Evolutionary conservation across 2,113 vertebrate species (phyloP).

Genomic region (Channa argus): DNA sequence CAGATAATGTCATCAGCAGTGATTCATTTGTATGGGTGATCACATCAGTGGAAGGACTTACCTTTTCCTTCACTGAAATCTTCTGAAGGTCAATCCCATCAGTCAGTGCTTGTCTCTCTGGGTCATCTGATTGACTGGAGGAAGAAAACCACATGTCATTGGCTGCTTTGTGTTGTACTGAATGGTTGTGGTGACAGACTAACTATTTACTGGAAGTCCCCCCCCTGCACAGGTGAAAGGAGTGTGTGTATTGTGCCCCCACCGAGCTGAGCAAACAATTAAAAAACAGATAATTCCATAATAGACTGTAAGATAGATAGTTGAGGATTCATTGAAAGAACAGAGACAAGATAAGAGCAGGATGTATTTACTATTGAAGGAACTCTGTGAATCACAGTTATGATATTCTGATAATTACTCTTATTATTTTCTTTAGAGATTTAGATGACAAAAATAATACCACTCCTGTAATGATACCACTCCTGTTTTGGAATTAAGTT

Average conservation of each 20-base stretch:
- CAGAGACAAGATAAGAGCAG: no score
- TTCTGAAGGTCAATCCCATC: constrained; percentile 74
- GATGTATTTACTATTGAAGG: no score
- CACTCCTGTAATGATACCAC: no score
- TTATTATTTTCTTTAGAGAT: no score
- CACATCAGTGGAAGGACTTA: constrained; percentile 30
- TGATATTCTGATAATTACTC: no score
- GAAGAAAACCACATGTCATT: constrained; percentile 1
- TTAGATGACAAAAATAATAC: no score
- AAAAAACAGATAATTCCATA: background rate
- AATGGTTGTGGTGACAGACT: background rate
- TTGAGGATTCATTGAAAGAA: no score
- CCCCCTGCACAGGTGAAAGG: background rate
- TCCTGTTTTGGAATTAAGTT: no score
- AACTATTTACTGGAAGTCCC: background rate
- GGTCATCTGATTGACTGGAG: constrained; percentile 70
- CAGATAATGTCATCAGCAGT: background rate
- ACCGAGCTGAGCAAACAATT: background rate
- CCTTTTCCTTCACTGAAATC: constrained; percentile 78
- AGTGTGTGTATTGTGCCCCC: background rate
- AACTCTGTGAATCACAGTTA: no score
- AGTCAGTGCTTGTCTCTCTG: constrained; percentile 75
- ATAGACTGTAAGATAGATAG: background rate
- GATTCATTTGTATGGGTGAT: background rate
- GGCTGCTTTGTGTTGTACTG: background rate